A percentile compares a stretch with the other conserved stretches of the same genome.
These are phyloP conservation scores for Drosophila teissieri DNA, from an alignment of 1,140 invertebrate genomes.

Conservation along the genomic window DNA sequence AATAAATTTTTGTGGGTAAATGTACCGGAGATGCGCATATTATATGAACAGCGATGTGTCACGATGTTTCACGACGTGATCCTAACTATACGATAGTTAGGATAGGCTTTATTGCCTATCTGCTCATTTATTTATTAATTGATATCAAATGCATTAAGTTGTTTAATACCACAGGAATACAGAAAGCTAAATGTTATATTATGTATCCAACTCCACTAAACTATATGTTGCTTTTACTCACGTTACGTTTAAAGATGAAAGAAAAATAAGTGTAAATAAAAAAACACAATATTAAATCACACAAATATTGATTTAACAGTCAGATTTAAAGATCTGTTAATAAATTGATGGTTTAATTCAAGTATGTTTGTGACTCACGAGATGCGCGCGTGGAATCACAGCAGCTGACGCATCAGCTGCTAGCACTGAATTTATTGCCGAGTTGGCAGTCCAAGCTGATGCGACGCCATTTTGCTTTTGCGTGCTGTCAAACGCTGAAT, in stretches of 20 bases:
- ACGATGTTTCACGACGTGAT: conserved; percentile 4
- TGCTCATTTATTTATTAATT: too few species aligned
- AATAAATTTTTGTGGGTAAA: conserved; percentile 1
- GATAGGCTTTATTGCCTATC: too few species aligned
- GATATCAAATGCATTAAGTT: too few species aligned
- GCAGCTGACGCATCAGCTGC: conserved; percentile 67
- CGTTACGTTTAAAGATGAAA: too few species aligned
- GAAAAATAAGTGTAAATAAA: too few species aligned
- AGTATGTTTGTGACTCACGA: neutral
- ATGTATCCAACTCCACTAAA: too few species aligned
- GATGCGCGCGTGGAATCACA: conserved; percentile 6
- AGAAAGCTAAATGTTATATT: too few species aligned
- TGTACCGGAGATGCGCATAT: conserved; percentile 17
- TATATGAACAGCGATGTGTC: conserved; percentile 13
- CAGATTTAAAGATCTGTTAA: neutral
- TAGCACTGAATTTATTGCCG: neutral
- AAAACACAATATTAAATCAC: too few species aligned
- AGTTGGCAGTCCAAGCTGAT: conserved; percentile 44
- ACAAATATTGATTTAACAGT: too few species aligned
- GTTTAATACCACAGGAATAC: too few species aligned
- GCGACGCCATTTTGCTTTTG: conserved; percentile 66
- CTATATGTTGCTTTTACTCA: too few species aligned
- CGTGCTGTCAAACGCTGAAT: conserved; percentile 50
- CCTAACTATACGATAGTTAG: neutral
- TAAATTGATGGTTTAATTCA: neutral